These are phyloP conservation scores for Misgurnus anguillicaudatus DNA, from an alignment of 2,113 vertebrate genomes.

Conservation along the genomic window DNA sequence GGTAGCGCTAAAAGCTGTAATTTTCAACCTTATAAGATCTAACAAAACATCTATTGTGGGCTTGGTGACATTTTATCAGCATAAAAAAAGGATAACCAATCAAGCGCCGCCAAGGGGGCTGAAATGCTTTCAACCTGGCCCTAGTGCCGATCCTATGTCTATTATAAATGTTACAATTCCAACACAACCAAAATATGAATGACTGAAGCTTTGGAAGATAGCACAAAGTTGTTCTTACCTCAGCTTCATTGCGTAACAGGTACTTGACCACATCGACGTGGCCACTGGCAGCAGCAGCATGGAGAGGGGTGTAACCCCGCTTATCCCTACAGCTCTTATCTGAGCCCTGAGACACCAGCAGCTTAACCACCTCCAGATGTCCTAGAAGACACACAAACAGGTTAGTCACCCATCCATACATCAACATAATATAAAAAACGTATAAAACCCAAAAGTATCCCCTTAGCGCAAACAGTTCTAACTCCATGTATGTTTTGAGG, in stretches of 20 bases:
- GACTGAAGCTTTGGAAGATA: neutral
- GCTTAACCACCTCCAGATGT: slow-evolving; percentile 90
- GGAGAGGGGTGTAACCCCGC: slow-evolving; percentile 91
- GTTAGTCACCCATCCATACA: neutral
- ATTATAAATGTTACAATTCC: too few species aligned
- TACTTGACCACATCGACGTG: slow-evolving; percentile 89
- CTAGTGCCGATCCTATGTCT: too few species aligned
- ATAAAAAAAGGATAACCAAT: too few species aligned
- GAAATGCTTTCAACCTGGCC: too few species aligned
- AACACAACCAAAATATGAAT: neutral
- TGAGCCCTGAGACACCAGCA: slow-evolving; percentile 85
- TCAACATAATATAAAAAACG: slow-evolving; percentile 18
- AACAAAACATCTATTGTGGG: too few species aligned
- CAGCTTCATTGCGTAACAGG: slow-evolving; percentile 84
- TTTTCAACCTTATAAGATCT: too few species aligned
- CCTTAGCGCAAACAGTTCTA: too few species aligned
- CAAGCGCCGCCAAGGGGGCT: too few species aligned
- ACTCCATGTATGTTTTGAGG: too few species aligned
- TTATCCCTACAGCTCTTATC: slow-evolving; percentile 89
- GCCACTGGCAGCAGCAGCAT: slow-evolving; percentile 88
- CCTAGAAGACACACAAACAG: slow-evolving; percentile 69
- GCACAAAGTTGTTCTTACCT: slow-evolving; percentile 71
- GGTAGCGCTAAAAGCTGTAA: too few species aligned
- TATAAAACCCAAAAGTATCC: too few species aligned
- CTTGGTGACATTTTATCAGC: too few species aligned